phyloP scores from a whole-genome alignment of 2,888 invertebrate species.

The Leptarthrus brevirostris region DNA sequence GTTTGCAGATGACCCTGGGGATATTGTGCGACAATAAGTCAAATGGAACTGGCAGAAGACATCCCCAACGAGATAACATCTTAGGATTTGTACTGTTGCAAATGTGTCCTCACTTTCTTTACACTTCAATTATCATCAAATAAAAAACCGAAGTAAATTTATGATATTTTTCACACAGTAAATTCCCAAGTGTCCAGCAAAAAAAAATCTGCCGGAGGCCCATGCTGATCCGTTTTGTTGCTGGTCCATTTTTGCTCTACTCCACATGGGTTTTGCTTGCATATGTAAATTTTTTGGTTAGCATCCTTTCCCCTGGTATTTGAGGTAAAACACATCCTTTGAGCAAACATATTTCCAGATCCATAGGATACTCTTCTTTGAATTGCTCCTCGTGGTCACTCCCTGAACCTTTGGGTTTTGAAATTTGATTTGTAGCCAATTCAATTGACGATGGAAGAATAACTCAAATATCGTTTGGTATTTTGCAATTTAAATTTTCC shows the following conservation, averaged over 20 bases:
- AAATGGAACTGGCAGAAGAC: conserved; percentile 7
- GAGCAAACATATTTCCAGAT: conserved; percentile 21
- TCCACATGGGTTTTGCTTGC: neutral
- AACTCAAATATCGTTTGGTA: neutral
- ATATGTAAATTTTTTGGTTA: conserved; percentile 13
- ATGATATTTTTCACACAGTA: neutral
- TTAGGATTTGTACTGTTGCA: neutral
- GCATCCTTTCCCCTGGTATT: neutral
- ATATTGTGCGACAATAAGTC: conserved; percentile 35
- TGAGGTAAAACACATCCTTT: neutral
- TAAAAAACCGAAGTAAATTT: conserved; percentile 14
- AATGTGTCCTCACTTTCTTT: conserved; percentile 14
- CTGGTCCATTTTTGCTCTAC: neutral
- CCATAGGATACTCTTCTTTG: conserved; percentile 6
- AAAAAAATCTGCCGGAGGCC: neutral
- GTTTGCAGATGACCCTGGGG: conserved; percentile 27
- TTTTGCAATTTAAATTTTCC: conserved; percentile 17
- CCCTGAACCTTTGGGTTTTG: neutral
- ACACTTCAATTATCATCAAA: conserved; percentile 47
- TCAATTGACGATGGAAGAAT: conserved; percentile 14
- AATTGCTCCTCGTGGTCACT: conserved; percentile 19
- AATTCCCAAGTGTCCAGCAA: conserved; percentile 26
- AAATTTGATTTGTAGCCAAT: conserved; percentile 36
- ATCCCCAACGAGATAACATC: conserved; percentile 1
- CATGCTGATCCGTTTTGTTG: neutral